phyloP scores from a whole-genome alignment of 2,888 invertebrate genomes.

The Acanthosoma haemorrhoidale region DNA sequence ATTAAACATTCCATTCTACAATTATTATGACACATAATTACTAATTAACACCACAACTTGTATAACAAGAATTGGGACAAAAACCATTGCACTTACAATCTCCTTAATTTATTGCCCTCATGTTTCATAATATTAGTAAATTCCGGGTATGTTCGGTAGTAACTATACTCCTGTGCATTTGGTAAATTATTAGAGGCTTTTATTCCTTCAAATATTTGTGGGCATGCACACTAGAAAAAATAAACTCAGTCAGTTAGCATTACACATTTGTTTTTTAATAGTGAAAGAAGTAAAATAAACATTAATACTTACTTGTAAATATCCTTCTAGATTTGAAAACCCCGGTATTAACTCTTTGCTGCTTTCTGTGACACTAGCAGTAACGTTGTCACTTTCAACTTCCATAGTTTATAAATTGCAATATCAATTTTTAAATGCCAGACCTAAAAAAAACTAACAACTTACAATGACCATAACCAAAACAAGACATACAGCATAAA shows the following conservation, averaged over 20 bases:
- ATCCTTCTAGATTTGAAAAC: background rate
- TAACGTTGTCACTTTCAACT: background rate
- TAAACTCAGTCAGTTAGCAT: background rate
- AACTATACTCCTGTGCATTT: slow-evolving; percentile 61
- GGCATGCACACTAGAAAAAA: slow-evolving; percentile 59
- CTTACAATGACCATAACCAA: no score
- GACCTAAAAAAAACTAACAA: no score
- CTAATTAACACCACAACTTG: background rate
- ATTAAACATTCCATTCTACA: slow-evolving; percentile 53
- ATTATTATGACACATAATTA: background rate
- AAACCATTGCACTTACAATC: slow-evolving; percentile 31
- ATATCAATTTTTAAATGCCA: no score
- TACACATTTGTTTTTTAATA: no score
- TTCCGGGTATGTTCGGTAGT: slow-evolving; percentile 69
- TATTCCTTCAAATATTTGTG: slow-evolving; percentile 61
- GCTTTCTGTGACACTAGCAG: background rate
- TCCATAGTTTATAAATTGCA: slow-evolving; percentile 5
- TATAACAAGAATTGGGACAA: background rate
- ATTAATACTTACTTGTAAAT: slow-evolving; percentile 15
- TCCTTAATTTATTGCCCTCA: slow-evolving; percentile 51
- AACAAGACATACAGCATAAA: no score
- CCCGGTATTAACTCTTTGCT: background rate
- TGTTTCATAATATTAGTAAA: slow-evolving; percentile 62
- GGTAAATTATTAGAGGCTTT: slow-evolving; percentile 68
- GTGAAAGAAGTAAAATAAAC: no score